phyloP scores from a whole-genome alignment of 2,888 invertebrate genomes.

The Idaea dimidiata region DNA sequence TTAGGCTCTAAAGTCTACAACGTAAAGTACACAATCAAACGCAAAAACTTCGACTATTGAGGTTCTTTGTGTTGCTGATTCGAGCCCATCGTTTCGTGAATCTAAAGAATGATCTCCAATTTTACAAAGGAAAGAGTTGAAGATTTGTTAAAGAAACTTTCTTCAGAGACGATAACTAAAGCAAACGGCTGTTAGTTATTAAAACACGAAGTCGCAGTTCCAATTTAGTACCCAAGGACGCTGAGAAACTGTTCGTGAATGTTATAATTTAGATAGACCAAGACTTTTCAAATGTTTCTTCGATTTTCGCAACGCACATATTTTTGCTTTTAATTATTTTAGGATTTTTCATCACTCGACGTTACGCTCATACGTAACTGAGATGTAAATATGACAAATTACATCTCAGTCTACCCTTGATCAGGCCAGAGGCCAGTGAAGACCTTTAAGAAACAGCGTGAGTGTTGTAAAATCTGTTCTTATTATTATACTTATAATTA shows the following conservation, averaged over 20 bases:
- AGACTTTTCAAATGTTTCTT: too few species aligned
- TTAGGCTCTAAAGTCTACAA: background rate
- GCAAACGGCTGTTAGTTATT: constrained; percentile 30
- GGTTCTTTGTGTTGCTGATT: constrained; percentile 8
- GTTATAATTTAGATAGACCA: too few species aligned
- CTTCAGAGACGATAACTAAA: constrained; percentile 23
- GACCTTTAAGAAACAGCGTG: too few species aligned
- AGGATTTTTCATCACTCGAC: too few species aligned
- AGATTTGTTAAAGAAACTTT: constrained; percentile 45
- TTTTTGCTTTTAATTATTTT: too few species aligned
- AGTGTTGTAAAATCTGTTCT: too few species aligned
- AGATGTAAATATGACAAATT: too few species aligned
- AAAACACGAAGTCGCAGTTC: constrained; percentile 9
- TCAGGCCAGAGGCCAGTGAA: too few species aligned
- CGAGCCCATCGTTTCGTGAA: constrained; percentile 45
- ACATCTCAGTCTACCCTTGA: too few species aligned
- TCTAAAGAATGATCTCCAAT: constrained; percentile 46
- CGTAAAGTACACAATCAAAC: background rate
- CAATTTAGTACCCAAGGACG: constrained; percentile 18
- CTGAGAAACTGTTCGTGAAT: constrained; percentile 31
- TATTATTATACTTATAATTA: too few species aligned
- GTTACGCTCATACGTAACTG: too few species aligned
- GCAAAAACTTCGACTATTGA: background rate
- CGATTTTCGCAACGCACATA: too few species aligned
- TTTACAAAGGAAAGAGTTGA: constrained; percentile 44